Conservation (phyloP, 2,113 vertebrate species). For the Felis chaus region DNA sequence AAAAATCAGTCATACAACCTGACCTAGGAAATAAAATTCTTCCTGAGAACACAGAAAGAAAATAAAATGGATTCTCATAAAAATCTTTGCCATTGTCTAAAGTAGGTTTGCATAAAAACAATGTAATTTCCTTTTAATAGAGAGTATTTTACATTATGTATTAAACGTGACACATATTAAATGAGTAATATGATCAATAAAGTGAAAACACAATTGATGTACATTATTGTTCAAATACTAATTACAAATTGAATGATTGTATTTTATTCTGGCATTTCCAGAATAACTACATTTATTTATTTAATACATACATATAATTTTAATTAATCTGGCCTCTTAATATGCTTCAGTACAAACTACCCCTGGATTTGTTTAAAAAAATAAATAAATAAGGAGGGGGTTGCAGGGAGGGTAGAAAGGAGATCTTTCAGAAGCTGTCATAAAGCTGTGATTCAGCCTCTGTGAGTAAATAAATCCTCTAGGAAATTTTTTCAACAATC, state of each 20-base stretch:
- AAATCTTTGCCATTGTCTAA: not conserved
- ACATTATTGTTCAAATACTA: not conserved
- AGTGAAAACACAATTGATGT: not conserved
- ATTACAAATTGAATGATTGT: not conserved
- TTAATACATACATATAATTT: not conserved
- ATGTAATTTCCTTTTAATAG: not conserved
- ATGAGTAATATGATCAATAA: not conserved
- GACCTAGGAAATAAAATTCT: not conserved
- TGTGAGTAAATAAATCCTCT: not conserved
- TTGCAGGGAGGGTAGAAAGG: not conserved
- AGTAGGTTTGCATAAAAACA: not conserved
- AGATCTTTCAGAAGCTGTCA: not conserved
- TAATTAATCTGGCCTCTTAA: not conserved
- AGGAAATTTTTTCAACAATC: not conserved
- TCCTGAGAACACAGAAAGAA: not conserved
- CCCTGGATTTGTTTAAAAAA: not conserved
- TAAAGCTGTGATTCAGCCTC: not conserved
- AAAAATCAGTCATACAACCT: not conserved
- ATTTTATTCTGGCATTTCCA: not conserved
- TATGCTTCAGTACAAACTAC: not conserved
- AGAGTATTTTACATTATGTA: not conserved
- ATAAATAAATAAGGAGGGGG: no score
- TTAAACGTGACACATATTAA: not conserved
- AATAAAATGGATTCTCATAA: not conserved
- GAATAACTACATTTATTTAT: not conserved